A percentile compares a stretch with the other conserved stretches of the same genome.
Conservation (phyloP, 2,888 invertebrate genomes). For the Calliopum simillimum region DNA sequence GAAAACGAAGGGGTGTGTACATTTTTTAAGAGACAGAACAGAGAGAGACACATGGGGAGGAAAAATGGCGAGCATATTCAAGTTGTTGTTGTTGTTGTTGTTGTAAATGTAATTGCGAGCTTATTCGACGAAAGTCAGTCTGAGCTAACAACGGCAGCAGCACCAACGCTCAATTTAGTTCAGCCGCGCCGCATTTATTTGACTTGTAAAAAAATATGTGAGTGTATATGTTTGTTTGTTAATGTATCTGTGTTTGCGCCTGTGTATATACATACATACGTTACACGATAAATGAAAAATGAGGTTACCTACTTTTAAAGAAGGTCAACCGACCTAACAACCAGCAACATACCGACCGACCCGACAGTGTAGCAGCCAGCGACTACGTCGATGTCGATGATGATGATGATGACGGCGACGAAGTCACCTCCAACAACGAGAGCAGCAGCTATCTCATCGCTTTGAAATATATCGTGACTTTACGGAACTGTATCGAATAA, state of each 20-base stretch:
- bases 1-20: too few relatives aligned
- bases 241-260: background rate
- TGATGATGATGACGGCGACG: background rate
- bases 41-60: background rate
- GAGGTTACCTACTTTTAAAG: constrained; percentile 66
- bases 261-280: constrained; percentile 37
- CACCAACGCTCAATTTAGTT: constrained; percentile 15
- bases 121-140: background rate
- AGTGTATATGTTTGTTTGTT: background rate
- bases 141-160: background rate
- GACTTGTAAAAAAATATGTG: background rate
- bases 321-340: constrained; percentile 56
- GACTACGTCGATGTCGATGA: background rate
- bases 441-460: too few relatives aligned
- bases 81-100: constrained; percentile 43
- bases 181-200: background rate
- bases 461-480: too few relatives aligned
- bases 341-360: constrained; percentile 34
- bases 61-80: constrained; percentile 13
- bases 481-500: too few relatives aligned
- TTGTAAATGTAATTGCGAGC: constrained; percentile 26
- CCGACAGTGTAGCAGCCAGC: background rate
- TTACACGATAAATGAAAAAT: constrained; percentile 65
- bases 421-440: background rate
- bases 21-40: background rate